Conservation (phyloP, 2,888 invertebrate genomes). For the Cephus nigrinus region DNA sequence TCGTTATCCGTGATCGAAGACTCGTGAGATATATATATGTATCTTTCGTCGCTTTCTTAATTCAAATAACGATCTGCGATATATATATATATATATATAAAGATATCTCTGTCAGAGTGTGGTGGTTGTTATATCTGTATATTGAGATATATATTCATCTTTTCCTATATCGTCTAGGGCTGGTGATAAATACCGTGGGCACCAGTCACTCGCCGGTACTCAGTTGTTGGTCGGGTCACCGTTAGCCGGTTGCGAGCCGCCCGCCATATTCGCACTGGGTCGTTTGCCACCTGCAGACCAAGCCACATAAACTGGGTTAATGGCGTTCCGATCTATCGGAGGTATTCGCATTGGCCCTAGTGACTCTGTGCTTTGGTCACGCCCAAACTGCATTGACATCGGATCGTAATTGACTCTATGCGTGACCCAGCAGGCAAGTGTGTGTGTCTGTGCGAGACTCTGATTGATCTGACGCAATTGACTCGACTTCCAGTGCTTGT, state of each 20-base stretch:
- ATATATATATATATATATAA: conserved; percentile 17
- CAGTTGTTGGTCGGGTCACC: conserved; percentile 63
- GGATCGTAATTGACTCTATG: conserved; percentile 59
- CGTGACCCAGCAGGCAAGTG: conserved; percentile 65
- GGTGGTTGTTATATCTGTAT: conserved; percentile 43
- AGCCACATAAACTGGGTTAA: conserved; percentile 67
- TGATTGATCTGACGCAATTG: conserved; percentile 58
- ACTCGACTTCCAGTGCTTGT: conserved; percentile 64
- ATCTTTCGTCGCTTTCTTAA: conserved; percentile 42
- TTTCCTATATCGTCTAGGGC: conserved; percentile 63
- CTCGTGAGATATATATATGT: conserved; percentile 25
- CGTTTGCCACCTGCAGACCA: conserved; percentile 66
- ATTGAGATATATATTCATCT: conserved; percentile 47
- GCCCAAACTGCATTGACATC: conserved; percentile 59
- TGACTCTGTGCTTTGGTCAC: conserved; percentile 65
- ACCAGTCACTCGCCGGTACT: conserved; percentile 65
- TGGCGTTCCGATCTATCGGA: conserved; percentile 63
- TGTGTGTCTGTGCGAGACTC: conserved; percentile 59
- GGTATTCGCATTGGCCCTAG: conserved; percentile 60
- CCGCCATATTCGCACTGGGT: conserved; percentile 63
- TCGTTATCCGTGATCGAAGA: not conserved
- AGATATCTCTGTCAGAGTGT: conserved; percentile 46
- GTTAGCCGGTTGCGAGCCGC: conserved; percentile 63
- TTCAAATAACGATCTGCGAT: conserved; percentile 46
- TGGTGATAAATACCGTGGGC: conserved; percentile 67